phyloP scores from a whole-genome alignment of 2,113 vertebrate species.

The Varanus komodoensis region DNA sequence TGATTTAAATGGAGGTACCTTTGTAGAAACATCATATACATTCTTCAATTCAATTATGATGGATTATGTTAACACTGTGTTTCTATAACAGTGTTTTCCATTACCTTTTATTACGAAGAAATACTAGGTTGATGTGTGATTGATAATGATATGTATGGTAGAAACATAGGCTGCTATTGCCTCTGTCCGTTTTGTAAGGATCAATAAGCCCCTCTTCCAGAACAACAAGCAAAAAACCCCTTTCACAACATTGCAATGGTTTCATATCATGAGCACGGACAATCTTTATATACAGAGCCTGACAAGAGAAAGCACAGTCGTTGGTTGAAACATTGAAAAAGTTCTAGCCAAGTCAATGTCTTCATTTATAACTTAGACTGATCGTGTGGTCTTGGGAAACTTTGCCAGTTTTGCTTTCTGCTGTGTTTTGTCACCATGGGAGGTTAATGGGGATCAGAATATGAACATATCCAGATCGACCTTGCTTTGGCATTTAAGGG shows the following conservation, averaged over 20 bases:
- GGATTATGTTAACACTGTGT: neutral
- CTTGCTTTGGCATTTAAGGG: slow-evolving; percentile 36
- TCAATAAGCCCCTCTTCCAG: neutral
- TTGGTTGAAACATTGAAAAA: neutral
- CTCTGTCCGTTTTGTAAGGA: neutral
- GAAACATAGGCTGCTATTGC: neutral
- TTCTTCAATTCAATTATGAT: neutral
- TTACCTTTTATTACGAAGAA: neutral
- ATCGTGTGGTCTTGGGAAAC: slow-evolving; percentile 7
- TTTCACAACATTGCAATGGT: neutral
- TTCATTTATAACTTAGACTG: slow-evolving; percentile 30
- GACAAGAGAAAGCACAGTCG: neutral
- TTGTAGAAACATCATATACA: no score
- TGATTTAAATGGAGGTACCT: neutral
- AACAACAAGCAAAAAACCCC: neutral
- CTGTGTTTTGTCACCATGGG: neutral
- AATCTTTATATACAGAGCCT: neutral
- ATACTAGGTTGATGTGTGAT: neutral
- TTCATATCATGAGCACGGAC: neutral
- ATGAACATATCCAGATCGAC: slow-evolving; percentile 20
- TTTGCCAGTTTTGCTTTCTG: slow-evolving; percentile 22
- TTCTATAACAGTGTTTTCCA: neutral
- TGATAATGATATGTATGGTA: neutral
- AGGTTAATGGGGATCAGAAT: slow-evolving; percentile 42
- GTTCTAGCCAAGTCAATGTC: neutral